Base-by-base conservation (phyloP, 2,113 vertebrate genomes). In the Mastomys natalensis region DNA sequence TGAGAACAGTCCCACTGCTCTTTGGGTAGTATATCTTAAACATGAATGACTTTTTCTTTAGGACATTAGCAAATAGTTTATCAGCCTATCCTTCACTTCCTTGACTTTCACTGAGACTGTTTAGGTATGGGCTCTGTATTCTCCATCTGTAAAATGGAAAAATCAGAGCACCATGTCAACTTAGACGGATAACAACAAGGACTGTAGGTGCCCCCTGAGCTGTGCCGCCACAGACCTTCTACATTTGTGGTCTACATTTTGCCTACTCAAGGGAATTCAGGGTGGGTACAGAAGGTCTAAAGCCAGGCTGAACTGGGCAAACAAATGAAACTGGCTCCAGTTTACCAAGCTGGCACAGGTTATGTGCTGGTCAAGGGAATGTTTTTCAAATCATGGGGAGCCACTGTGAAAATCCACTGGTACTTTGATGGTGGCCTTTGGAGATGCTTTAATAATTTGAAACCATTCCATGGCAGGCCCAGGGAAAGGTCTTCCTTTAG, bases 361-460 rank as follows among this genome's bases (percentile, higher is more conserved):
- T 96, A 90, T 62, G 53, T 90, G 62, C 86, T 89, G 76, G 93
- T 95, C 82, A 95, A 82, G 74, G 94, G 94, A 95, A 87, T 94
- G 64, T 95, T 97, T 97, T 97, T 97, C 93, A 92, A 68, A 95
- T 97, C 92, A 87, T n/a, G 21, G 93, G 55, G 78, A 87, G 53
- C 77, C 68, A 87, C 92, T 84, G 92, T 97, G 64, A 93, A 97
- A 97, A 97, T 73, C 95, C 89, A 82, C 7, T 95, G 93, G 58
- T 95, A 64, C 96, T 98, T 95, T 97, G 95, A 94, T 95, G 87
- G 96, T 96, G 64, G 89, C 91, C 78, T 97, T 97, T 91, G 74
- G 95, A 95, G 93, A 85, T 93, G 43, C 77, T 94, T 96, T 91
- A 81, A 96, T 93, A 94, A 97, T 93, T 95, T 94, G 94, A 97